Base-by-base conservation (phyloP, 2,888 invertebrate species). In the Taenaris catops region DNA sequence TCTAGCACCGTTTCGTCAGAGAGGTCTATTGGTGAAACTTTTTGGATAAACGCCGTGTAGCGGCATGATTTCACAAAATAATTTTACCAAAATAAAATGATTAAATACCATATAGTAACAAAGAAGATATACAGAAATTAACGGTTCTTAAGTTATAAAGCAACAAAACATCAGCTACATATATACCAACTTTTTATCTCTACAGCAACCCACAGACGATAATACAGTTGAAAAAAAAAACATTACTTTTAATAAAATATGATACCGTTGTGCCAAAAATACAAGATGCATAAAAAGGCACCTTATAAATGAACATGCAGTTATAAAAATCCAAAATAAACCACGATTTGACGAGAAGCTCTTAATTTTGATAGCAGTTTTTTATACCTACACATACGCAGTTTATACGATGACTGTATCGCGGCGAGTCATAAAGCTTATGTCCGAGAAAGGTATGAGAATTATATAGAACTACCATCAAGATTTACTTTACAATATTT, bases 391-490 rank as follows among this genome's bases (percentile, higher is more conserved):
- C 40, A 25, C 21, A 41, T 8, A 24, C n/a, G 20, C 31, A 25
- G 32, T 28, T 35, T 38, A 45, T 44, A 38, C 35, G 42, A 35
- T 23, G 25, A 16, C 33, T 39, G 25, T 37, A 24, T 32, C 27
- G 35, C 25, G 35, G 40, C 33, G 38, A 32, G 31, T 34, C 41
- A 29, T 46, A 42, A 48, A 48, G 38, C 14, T 46, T 44, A 47
- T 46, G 47, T 45, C 32, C 34, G 47, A 34, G 41, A 44, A 46
- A 49, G 40, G 41, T 43, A n/a, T n/a, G n/a, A n/a, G n/a, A n/a
- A n/a, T n/a, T n/a, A n/a, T n/a, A n/a, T n/a, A n/a, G n/a, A n/a
- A n/a, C n/a, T n/a, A n/a, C n/a, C n/a, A n/a, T n/a, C n/a, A n/a
- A n/a, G n/a, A n/a, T n/a, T n/a, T n/a, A n/a, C n/a, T n/a, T n/a